Percentiles rank a stretch among this genome's conserved stretches.
Evolutionary conservation across 2,113 vertebrate genomes (phyloP).

Genomic region (Triplophysa siluroides): DNA sequence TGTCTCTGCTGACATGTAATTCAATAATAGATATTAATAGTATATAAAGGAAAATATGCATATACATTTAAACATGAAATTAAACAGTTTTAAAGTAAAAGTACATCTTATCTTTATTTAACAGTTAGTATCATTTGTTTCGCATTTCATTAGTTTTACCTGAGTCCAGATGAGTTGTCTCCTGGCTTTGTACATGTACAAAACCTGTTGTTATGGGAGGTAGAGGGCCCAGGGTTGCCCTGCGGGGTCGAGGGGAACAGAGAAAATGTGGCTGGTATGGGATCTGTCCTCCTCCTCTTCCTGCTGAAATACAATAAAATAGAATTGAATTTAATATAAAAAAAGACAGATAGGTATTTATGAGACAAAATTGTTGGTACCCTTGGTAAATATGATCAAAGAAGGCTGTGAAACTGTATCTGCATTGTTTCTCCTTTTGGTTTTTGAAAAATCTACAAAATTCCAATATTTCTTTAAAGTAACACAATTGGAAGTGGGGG

Average conservation of each 20-base stretch:
- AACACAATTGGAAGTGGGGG: too few species aligned
- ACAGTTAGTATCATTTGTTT: conserved; percentile 11
- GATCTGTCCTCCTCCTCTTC: conserved; percentile 10
- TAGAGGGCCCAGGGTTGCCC: conserved; percentile 10
- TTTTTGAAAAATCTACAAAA: too few species aligned
- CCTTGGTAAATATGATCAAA: too few species aligned
- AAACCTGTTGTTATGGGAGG: conserved; percentile 32
- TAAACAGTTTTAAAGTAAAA: too few species aligned
- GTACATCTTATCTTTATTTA: background rate
- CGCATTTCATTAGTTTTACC: conserved; percentile 16
- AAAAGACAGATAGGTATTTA: background rate
- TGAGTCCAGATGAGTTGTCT: conserved; percentile 18
- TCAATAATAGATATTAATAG: background rate
- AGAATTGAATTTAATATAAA: background rate
- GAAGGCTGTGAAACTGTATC: too few species aligned
- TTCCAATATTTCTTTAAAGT: background rate
- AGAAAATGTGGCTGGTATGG: conserved; percentile 42
- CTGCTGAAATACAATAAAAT: conserved; percentile 1
- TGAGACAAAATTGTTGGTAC: background rate
- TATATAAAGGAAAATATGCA: too few species aligned
- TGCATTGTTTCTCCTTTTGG: too few species aligned
- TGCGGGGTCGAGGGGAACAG: conserved; percentile 31
- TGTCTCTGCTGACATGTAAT: conserved; percentile 3
- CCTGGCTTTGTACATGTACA: background rate
- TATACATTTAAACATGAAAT: too few species aligned